These are phyloP conservation scores for Drosophila pseudoananassae DNA, from an alignment of 1,140 invertebrate species.

Conservation along the genomic window DNA sequence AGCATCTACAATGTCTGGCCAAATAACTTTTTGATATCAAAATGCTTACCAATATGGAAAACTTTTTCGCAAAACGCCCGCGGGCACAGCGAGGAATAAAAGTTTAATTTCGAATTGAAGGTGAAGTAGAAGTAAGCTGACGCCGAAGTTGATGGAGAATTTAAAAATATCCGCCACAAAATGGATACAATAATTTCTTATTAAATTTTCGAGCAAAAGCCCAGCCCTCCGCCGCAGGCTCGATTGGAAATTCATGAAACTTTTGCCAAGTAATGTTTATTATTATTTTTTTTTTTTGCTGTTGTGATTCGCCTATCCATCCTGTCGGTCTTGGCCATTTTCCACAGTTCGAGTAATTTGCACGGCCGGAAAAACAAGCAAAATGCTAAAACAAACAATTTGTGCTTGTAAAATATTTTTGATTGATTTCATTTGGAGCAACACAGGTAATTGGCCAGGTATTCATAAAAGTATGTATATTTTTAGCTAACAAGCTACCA, in stretches of 20 bases:
- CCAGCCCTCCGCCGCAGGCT: conserved; percentile 7
- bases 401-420: conserved; percentile 52
- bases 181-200: conserved; percentile 52
- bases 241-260: conserved; percentile 43
- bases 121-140: conserved; percentile 13
- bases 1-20: conserved; percentile 43
- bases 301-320: not conserved
- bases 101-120: conserved; percentile 18
- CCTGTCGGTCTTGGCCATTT: conserved; percentile 8
- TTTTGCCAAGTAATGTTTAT: conserved; percentile 39
- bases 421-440: conserved; percentile 58
- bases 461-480: not conserved
- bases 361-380: conserved; percentile 50
- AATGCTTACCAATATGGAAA: conserved; percentile 40
- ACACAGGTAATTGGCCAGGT: conserved; percentile 65
- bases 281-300: not conserved
- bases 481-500: conserved; percentile 34
- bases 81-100: conserved; percentile 18
- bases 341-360: conserved; percentile 42
- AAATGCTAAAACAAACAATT: conserved; percentile 40
- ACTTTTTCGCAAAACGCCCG: conserved; percentile 44
- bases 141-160: conserved; percentile 49
- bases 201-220: conserved; percentile 43
- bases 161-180: conserved; percentile 43
- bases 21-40: conserved; percentile 53